Percentiles rank a stretch among this genome's conserved stretches.
Conservation (phyloP, 2,888 invertebrate species). For the Corythucha ciliata region DNA sequence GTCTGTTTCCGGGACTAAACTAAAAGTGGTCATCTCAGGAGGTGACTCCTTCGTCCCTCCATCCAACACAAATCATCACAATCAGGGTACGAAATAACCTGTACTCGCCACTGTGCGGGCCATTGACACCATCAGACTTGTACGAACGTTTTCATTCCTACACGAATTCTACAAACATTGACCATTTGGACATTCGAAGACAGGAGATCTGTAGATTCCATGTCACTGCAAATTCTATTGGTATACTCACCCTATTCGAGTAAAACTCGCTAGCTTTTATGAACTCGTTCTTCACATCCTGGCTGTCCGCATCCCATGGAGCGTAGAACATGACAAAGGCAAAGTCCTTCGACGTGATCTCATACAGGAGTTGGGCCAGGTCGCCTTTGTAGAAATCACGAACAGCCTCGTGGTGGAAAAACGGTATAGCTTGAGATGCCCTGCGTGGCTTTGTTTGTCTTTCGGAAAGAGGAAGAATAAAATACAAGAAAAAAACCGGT, state of each 20-base stretch:
- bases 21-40: no score
- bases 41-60: no score
- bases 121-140: no score
- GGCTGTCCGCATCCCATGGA: constrained; percentile 86
- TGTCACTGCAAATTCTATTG: no score
- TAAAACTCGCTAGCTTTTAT: constrained; percentile 61
- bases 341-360: constrained; percentile 58
- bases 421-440: constrained; percentile 55
- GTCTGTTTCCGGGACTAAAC: no score
- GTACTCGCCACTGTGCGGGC: no score
- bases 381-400: constrained; percentile 72
- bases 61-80: no score
- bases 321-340: constrained; percentile 90
- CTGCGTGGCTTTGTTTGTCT: constrained; percentile 47
- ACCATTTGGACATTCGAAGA: no score
- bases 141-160: no score
- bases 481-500: background rate
- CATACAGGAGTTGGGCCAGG: constrained; percentile 52
- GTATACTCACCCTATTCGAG: constrained; percentile 52
- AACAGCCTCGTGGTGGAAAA: constrained; percentile 62
- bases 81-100: no score
- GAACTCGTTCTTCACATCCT: constrained; percentile 62
- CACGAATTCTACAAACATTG: no score
- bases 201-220: no score
- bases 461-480: background rate